Percentiles rank a stretch among this genome's conserved stretches.
Evolutionary conservation across 2,113 vertebrate genomes (phyloP).

Genomic region (Pelusios castaneus): DNA sequence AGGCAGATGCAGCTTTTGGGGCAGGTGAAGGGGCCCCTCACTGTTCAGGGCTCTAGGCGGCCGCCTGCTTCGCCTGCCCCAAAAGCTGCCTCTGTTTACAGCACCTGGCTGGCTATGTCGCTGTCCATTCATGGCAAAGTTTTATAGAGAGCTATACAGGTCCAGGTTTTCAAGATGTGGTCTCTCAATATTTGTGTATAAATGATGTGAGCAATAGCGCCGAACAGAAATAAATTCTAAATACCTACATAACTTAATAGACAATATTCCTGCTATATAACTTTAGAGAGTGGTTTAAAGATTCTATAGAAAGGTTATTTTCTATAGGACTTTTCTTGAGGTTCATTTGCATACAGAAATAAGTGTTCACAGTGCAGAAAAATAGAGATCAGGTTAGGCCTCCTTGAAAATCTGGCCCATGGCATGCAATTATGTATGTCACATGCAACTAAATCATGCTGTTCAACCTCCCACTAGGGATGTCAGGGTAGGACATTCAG

Average conservation of each 20-base stretch:
- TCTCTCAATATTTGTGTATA: neutral
- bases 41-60: no score
- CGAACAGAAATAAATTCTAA: neutral
- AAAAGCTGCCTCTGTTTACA: no score
- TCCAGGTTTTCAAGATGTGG: neutral
- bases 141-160: neutral
- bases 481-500: neutral
- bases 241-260: neutral
- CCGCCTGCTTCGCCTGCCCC: no score
- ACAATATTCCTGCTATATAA: neutral
- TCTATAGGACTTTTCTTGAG: neutral
- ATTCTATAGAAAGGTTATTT: neutral
- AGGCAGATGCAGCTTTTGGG: no score
- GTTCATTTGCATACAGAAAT: conserved; percentile 11
- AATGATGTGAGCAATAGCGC: neutral
- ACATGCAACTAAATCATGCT: accelerated
- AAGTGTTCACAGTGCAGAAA: neutral
- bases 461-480: neutral
- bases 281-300: neutral
- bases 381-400: neutral
- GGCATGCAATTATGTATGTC: neutral
- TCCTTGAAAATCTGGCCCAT: neutral
- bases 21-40: no score
- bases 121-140: neutral
- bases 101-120: neutral